Base-by-base conservation (phyloP, 2,113 vertebrate genomes). In the Scortum barcoo region DNA sequence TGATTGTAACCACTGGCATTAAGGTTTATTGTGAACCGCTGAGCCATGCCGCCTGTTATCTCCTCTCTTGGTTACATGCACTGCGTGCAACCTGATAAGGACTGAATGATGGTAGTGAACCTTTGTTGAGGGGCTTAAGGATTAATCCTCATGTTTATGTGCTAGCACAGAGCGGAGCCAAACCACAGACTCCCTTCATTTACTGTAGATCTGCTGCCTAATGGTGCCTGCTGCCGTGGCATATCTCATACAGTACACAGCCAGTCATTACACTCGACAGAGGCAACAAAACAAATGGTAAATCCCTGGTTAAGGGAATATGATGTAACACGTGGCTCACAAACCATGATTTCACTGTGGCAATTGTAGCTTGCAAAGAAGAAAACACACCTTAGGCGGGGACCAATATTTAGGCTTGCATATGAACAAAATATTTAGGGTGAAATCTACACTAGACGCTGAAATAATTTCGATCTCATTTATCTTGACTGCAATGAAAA, bases 81-180 rank as follows among this genome's bases (percentile, higher is more conserved):
- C 72, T 62, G 62, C 63, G 24, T 53, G 62, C 42, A 36, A 72
- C 62, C 72, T 26, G 88, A 85, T 90, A 85, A 82, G 78, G 78
- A 78, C 81, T 77, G 81, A 90, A 85, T 76, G 87, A 82, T 76
- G 79, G 69, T 54, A 28, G 80, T 74, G 89, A 89, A 87, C 85
- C 80, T 63, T 61, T 65, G 79, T 80, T 80, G 81, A 73, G 76
- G 80, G 73, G 83, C 80, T 90, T 88, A 91, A 58, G 86, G 80
- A 93, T 90, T 92, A 91, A 92, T 92, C 88, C 84, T 72, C 73
- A 51, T 90, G 88, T 91, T 88, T 81, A 86, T 89, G 66, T 84
- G 76, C 78, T 36, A 38, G 73, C 40, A 26, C 76, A 78, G 60
- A 88, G 57, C 22, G 0, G 54, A 88, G 81, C 65, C 81, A 72